Evolutionary conservation across 2,888 invertebrate genomes (phyloP), one percentile per base, ranked within the genome.

Genomic region (Drosophila tanythrix): DNA sequence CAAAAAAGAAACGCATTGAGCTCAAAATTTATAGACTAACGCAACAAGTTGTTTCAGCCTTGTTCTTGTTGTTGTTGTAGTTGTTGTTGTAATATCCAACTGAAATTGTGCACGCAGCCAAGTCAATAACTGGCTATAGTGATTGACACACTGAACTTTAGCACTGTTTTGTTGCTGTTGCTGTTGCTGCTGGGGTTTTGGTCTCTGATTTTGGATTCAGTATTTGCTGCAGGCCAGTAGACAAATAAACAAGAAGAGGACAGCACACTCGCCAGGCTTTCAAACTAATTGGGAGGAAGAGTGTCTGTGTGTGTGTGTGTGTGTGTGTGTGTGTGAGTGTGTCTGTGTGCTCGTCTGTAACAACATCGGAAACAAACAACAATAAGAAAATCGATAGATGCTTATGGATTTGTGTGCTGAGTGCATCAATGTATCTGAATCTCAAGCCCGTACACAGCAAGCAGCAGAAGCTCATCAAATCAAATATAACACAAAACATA

Each of bases 371-470:
- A 70, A 43, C 70, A 70, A 66, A 70, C 74, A 80, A 68, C 70
- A 65, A 68, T 57, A 81, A 62, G 66, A 77, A 82, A 83, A 83
- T 83, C 83, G 82, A 83, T 83, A 83, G 59, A 53, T 68, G 60
- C 75, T 62, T 71, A 66, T 75, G 69, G 67, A 64, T 70, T 79
- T 78, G 72, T 70, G 70, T 76, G 60, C 70, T 74, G 76, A 86
- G 78, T 88, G 88, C 88, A 86, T 83, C 83, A 88, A 86, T 88
- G 86, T 85, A 79, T 79, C 73, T 62, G 63, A 66, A 71, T 84
- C 83, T 84, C 52, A 64, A 59, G 60, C 79, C 72, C 69, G 70
- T 65, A 69, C 71, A 62, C 61, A 67, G 65, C 64, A 50, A 66
- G 59, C 31, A 59, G 31, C 18, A 33, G 55, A 18, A 25, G 75